phyloP scores from a whole-genome alignment of 2,888 invertebrate species.

The Eilema griseolum region DNA sequence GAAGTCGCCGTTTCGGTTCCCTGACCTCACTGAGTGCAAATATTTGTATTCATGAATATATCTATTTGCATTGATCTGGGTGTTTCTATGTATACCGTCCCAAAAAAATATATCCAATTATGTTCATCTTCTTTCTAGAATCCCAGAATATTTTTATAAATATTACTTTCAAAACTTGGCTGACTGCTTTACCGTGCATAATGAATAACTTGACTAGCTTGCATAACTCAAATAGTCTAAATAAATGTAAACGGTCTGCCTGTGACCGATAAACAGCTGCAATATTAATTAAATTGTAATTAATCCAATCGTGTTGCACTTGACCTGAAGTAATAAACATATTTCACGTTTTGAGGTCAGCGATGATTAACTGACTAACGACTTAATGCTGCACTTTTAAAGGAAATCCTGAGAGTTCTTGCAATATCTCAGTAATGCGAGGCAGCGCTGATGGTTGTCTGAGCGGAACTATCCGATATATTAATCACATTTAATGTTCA shows the following conservation, averaged over 20 bases:
- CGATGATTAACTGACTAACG: conserved; percentile 18
- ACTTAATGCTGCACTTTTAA: conserved; percentile 28
- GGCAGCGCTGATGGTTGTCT: conserved; percentile 34
- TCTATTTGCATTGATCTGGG: not conserved
- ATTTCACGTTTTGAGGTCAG: conserved; percentile 24
- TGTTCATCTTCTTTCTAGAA: too few species aligned
- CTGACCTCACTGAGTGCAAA: not conserved
- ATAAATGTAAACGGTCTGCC: conserved; percentile 29
- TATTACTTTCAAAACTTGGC: not conserved
- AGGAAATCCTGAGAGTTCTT: conserved; percentile 44
- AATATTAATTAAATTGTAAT: conserved; percentile 27
- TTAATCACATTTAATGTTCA: conserved; percentile 39
- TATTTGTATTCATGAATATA: not conserved
- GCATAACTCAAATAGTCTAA: conserved; percentile 7
- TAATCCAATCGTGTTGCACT: conserved; percentile 34
- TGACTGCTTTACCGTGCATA: not conserved
- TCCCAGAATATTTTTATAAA: not conserved
- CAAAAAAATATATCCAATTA: too few species aligned
- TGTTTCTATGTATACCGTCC: not conserved
- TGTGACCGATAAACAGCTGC: conserved; percentile 26
- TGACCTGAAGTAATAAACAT: conserved; percentile 46
- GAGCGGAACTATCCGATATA: conserved; percentile 39
- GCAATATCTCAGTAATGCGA: conserved; percentile 31
- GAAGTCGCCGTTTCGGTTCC: not conserved
- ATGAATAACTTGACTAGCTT: not conserved